Evolutionary conservation across 2,113 vertebrate genomes (phyloP).

Genomic region (Tragulus kanchil): DNA sequence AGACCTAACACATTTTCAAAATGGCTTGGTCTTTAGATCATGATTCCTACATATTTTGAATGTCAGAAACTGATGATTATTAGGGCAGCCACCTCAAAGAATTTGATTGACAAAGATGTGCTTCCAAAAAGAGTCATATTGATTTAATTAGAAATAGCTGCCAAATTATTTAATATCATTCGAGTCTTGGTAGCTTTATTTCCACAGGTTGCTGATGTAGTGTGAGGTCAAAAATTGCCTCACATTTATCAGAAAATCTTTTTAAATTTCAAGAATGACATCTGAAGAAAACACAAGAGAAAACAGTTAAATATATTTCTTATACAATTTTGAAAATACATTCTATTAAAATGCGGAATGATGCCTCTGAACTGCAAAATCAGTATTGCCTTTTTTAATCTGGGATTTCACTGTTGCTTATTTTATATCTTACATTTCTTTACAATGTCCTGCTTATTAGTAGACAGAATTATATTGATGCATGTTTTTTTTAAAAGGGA

Average conservation of each 20-base stretch:
- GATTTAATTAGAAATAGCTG: conserved; percentile 86
- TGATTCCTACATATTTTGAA: conserved; percentile 74
- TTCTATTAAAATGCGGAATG: neutral
- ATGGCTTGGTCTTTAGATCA: conserved; percentile 67
- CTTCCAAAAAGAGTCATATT: conserved; percentile 78
- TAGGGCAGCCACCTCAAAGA: conserved; percentile 72
- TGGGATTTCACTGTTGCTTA: neutral
- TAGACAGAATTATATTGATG: neutral
- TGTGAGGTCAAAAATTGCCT: conserved; percentile 31
- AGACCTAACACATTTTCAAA: conserved; percentile 73
- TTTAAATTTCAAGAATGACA: conserved; percentile 56
- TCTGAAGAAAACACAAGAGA: conserved; percentile 38
- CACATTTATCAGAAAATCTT: conserved; percentile 7
- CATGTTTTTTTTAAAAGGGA: neutral
- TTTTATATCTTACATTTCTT: conserved; percentile 19
- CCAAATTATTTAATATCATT: conserved; percentile 76
- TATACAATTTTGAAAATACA: neutral
- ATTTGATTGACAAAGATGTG: conserved; percentile 79
- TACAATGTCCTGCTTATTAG: neutral
- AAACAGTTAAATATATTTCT: conserved; percentile 52
- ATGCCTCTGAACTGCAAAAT: neutral
- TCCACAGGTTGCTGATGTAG: conserved; percentile 26
- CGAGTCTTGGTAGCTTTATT: conserved; percentile 55
- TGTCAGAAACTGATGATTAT: conserved; percentile 81
- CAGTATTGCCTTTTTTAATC: neutral